Evolutionary conservation across 2,888 invertebrate genomes (phyloP).

Genomic region (Acanthosepion pharaonis): DNA sequence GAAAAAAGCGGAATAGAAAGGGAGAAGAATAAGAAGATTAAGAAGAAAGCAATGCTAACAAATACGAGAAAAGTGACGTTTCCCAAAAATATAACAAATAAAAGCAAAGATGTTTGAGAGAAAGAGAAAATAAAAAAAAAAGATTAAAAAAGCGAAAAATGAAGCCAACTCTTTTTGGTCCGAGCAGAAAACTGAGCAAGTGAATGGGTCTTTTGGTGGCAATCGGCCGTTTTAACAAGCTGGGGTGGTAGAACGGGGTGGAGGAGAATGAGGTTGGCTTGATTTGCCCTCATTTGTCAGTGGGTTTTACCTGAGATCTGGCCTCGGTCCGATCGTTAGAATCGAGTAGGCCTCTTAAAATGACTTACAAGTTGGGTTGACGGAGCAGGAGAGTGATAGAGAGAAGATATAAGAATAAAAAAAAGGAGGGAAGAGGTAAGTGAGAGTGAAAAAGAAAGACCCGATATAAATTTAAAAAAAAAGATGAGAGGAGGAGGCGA

Average conservation of each 20-base stretch:
- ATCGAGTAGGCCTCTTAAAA: slow-evolving; percentile 33
- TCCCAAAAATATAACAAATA: background rate
- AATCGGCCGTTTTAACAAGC: background rate
- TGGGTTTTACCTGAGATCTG: background rate
- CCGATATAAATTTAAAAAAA: no score
- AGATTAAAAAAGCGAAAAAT: background rate
- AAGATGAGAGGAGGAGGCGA: no score
- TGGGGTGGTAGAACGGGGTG: background rate
- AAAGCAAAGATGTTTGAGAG: background rate
- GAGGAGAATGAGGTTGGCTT: background rate
- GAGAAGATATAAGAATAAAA: background rate
- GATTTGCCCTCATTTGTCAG: slow-evolving; percentile 21
- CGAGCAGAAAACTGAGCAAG: background rate
- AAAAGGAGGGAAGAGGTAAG: background rate
- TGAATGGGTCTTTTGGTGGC: slow-evolving; percentile 16
- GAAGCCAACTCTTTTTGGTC: background rate
- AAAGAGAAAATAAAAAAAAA: background rate
- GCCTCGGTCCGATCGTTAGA: background rate
- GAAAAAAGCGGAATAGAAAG: background rate
- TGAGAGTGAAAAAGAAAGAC: no score
- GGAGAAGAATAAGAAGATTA: no score
- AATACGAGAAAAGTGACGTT: no score
- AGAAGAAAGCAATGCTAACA: no score
- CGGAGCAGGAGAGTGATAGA: background rate
- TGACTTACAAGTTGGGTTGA: background rate